A percentile compares a stretch with the other conserved stretches of the same genome.
Conservation (phyloP, 2,113 vertebrate genomes). For the Platichthys stellatus region DNA sequence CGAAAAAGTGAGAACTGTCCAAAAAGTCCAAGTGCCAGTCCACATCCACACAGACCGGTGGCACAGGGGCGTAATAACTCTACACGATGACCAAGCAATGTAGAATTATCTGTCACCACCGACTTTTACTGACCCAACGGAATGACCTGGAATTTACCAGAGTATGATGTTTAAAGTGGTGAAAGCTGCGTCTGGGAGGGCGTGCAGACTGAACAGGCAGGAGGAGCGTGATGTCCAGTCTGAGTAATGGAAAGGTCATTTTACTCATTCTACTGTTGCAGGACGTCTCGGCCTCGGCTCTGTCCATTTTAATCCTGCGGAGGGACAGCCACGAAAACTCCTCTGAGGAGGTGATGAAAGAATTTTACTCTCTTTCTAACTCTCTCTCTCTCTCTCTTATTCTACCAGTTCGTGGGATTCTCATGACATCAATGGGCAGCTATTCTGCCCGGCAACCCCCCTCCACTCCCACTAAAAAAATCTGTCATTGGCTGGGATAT, state of each 20-base stretch:
- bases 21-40: too few species aligned
- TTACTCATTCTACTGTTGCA: too few species aligned
- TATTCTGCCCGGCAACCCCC: constrained; percentile 67
- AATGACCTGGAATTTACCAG: constrained; percentile 1
- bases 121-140: constrained; percentile 38
- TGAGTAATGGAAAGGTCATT: too few species aligned
- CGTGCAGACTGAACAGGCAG: background rate
- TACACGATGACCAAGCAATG: background rate
- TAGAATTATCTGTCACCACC: constrained; percentile 28
- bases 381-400: background rate
- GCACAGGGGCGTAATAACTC: background rate
- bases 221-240: background rate
- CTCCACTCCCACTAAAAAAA: constrained; percentile 58
- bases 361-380: too few species aligned
- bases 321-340: too few species aligned
- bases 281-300: too few species aligned
- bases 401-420: constrained; percentile 55
- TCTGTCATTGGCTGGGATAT: constrained; percentile 80
- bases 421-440: constrained; percentile 81
- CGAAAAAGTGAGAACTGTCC: too few species aligned
- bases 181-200: constrained; percentile 2
- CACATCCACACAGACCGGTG: background rate
- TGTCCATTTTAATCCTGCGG: too few species aligned
- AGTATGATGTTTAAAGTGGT: background rate
- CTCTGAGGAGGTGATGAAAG: too few species aligned